A percentile compares a stretch with the other conserved stretches of the same genome.
Evolutionary conservation across 2,113 vertebrate genomes (phyloP).

Genomic region (Hylia prasina): DNA sequence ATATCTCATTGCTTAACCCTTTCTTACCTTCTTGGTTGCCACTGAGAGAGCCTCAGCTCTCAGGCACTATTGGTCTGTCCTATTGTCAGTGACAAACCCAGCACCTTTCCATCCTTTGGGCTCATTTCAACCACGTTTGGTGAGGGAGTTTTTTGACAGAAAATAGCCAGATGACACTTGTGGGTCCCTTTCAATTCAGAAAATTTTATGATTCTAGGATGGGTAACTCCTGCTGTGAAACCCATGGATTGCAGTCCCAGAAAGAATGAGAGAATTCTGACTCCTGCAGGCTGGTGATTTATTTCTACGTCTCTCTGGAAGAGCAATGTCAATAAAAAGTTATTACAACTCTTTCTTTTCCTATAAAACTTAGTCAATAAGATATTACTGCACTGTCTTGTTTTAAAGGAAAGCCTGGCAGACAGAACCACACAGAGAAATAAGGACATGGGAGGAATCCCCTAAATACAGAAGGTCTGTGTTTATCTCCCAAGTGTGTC

Average conservation of each 20-base stretch:
- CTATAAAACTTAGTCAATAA: constrained; percentile 44
- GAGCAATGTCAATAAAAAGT: constrained; percentile 58
- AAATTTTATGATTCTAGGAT: background rate
- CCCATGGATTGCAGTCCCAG: background rate
- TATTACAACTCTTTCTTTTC: constrained; percentile 53
- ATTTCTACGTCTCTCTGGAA: background rate
- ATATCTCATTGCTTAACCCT: background rate
- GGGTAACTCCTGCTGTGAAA: background rate
- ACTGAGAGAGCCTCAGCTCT: background rate
- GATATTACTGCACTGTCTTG: background rate
- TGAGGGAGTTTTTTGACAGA: background rate
- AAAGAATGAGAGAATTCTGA: background rate
- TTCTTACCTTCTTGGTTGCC: background rate
- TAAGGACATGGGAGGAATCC: background rate
- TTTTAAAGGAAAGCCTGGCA: constrained; percentile 30
- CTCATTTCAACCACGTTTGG: background rate
- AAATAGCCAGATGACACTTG: background rate
- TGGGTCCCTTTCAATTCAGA: background rate
- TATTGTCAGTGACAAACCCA: background rate
- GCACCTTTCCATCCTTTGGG: background rate
- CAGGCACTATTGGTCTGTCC: background rate
- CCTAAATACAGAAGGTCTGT: background rate
- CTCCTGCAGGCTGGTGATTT: background rate
- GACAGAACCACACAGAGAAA: background rate
- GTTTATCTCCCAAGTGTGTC: background rate